Conservation (phyloP, 2,797 vertebrate species). For the Amblyraja radiata region DNA sequence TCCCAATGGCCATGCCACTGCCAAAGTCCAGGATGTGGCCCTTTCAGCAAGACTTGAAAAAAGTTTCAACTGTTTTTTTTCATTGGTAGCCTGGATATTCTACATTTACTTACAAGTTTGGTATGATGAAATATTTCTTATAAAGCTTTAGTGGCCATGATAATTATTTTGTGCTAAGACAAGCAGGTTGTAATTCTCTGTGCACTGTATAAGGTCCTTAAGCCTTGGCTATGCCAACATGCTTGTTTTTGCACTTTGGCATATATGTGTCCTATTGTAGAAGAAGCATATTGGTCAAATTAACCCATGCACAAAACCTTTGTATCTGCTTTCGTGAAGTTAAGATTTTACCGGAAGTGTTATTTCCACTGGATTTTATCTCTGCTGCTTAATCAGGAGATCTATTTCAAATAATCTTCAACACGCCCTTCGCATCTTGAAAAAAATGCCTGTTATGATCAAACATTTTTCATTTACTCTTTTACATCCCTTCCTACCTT, state of each 20-base stretch:
- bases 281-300: not conserved
- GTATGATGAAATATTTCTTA: not conserved
- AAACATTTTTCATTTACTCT: not conserved
- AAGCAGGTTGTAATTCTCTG: not conserved
- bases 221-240: not conserved
- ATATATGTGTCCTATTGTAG: not conserved
- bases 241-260: too few relatives aligned
- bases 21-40: not conserved
- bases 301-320: not conserved
- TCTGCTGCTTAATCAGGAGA: not conserved
- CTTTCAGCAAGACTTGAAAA: too few relatives aligned
- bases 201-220: not conserved
- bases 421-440: not conserved
- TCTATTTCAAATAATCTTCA: not conserved
- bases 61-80: too few relatives aligned
- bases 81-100: too few relatives aligned
- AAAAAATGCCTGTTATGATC: too few relatives aligned
- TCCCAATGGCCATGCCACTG: not conserved
- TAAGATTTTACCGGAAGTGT: too few relatives aligned
- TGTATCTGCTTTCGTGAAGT: not conserved
- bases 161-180: not conserved
- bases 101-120: too few relatives aligned
- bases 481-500: not conserved
- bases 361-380: not conserved
- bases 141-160: not conserved